phyloP scores from a whole-genome alignment of 2,888 invertebrate genomes.

The Apotomis capreana region DNA sequence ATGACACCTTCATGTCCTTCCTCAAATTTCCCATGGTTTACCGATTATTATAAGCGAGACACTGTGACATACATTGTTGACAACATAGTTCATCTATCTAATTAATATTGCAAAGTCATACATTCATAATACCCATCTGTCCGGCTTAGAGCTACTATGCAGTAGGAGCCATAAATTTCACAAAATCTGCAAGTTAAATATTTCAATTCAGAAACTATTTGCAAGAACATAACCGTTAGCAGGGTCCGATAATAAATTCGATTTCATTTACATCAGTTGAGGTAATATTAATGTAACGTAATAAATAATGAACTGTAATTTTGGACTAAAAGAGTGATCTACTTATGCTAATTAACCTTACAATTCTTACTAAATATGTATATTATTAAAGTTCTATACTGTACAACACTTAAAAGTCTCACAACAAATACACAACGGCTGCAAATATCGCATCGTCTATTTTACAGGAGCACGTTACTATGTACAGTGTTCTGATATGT shows the following conservation, averaged over 20 bases:
- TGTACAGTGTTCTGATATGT: conserved; percentile 77
- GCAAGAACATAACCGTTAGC: conserved; percentile 31
- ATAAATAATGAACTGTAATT: conserved; percentile 77
- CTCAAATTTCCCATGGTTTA: not conserved
- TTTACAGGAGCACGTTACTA: conserved; percentile 60
- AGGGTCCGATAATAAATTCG: conserved; percentile 34
- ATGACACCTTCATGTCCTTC: not conserved
- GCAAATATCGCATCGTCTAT: conserved; percentile 63
- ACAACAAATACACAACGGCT: conserved; percentile 67
- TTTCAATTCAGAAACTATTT: not conserved
- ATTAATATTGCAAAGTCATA: conserved; percentile 33
- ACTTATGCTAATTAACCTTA: conserved; percentile 73
- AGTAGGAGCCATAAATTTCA: conserved; percentile 6
- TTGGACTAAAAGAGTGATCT: conserved; percentile 78
- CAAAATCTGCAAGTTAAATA: conserved; percentile 3
- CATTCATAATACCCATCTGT: conserved; percentile 34
- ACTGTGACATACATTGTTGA: conserved; percentile 13
- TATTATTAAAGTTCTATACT: conserved; percentile 78
- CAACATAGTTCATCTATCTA: conserved; percentile 22
- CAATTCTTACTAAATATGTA: conserved; percentile 70
- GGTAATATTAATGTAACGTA: conserved; percentile 48
- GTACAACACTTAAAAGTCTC: conserved; percentile 80
- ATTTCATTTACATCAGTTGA: conserved; percentile 31
- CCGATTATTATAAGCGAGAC: not conserved
- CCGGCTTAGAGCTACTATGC: conserved; percentile 31